Percentiles rank a stretch among this genome's conserved stretches.
Conservation (phyloP, 2,888 invertebrate species). For the Eupithecia abbreviata region DNA sequence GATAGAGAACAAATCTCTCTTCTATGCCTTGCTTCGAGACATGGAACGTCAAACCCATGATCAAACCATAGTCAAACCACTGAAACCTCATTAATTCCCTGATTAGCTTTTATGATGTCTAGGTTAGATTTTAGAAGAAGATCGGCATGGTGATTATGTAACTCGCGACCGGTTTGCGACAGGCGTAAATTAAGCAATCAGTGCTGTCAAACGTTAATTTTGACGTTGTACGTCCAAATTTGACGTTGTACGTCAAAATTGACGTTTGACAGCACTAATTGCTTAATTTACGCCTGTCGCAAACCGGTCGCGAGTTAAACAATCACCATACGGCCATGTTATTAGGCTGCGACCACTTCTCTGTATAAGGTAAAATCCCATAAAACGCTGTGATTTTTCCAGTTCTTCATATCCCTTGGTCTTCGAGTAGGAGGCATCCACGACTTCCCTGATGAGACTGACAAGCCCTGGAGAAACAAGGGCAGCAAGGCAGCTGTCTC, state of each 20-base stretch:
- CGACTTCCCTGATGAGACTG: slow-evolving; percentile 86
- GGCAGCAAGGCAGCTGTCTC: slow-evolving; percentile 85
- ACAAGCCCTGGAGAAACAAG: slow-evolving; percentile 91
- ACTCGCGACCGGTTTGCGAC: too few species aligned
- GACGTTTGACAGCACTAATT: too few species aligned
- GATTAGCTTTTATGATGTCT: background rate
- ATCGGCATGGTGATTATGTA: too few species aligned
- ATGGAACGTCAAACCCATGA: background rate
- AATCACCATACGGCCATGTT: too few species aligned
- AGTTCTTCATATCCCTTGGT: slow-evolving; percentile 91
- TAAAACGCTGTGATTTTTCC: slow-evolving; percentile 36
- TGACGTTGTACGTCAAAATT: too few species aligned
- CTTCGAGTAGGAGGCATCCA: slow-evolving; percentile 91
- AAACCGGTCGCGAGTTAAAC: too few species aligned
- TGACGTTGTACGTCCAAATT: too few species aligned
- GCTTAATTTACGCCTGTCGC: too few species aligned
- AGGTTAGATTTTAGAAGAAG: too few species aligned
- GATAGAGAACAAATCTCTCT: background rate
- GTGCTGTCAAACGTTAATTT: too few species aligned
- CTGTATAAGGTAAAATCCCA: background rate
- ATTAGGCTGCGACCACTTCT: background rate
- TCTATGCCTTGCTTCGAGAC: background rate
- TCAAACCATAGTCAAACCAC: too few species aligned
- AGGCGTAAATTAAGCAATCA: too few species aligned
- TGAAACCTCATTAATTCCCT: background rate